phyloP scores from a whole-genome alignment of 64 coral and sea anemone species.

The Dendrophyllia cribrosa region DNA sequence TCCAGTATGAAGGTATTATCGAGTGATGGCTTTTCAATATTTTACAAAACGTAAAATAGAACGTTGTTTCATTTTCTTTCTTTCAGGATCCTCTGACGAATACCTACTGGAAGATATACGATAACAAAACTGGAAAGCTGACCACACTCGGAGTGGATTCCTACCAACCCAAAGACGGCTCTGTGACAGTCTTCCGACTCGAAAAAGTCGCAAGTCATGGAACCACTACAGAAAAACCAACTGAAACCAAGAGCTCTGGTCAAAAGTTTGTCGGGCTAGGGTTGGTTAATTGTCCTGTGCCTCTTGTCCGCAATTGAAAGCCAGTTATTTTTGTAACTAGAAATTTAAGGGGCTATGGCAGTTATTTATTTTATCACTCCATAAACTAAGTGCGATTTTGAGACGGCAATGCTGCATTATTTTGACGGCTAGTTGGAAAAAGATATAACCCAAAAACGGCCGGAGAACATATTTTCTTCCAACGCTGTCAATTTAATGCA shows the following conservation, averaged over 20 bases:
- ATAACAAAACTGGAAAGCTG: neutral
- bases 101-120: constrained; percentile 13
- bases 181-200: neutral
- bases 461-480: too few species aligned
- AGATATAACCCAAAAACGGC: too few species aligned
- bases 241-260: neutral
- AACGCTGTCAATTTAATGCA: too few species aligned
- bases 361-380: too few species aligned
- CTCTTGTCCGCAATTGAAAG: neutral
- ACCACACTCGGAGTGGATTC: neutral
- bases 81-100: neutral
- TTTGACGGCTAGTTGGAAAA: too few species aligned
- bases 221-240: neutral
- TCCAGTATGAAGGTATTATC: too few species aligned
- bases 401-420: too few species aligned
- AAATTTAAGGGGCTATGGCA: too few species aligned
- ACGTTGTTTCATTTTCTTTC: too few species aligned
- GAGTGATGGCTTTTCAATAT: too few species aligned
- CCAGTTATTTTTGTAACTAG: neutral
- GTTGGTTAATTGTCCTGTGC: neutral
- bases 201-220: neutral
- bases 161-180: neutral
- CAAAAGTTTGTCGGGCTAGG: neutral
- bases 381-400: too few species aligned
- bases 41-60: too few species aligned